Percentiles rank a stretch among this genome's conserved stretches.
Evolutionary conservation across 2,797 vertebrate genomes (phyloP).

Genomic region (Phoebastria nigripes): DNA sequence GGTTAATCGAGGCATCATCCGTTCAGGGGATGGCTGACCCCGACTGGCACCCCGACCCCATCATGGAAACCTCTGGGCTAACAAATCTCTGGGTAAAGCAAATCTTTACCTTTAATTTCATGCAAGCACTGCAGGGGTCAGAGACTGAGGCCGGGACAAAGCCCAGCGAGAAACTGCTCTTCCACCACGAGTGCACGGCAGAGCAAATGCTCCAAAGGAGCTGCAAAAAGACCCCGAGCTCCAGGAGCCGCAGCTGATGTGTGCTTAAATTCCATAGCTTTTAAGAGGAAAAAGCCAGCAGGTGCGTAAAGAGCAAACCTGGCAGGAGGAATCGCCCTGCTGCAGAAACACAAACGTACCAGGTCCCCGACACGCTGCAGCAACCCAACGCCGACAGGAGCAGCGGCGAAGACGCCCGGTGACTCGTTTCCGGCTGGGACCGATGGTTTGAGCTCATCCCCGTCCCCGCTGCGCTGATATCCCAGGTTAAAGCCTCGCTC

Average conservation of each 20-base stretch:
- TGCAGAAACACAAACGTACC: neutral
- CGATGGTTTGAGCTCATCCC: neutral
- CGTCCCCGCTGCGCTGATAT: fast-evolving
- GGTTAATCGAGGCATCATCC: neutral
- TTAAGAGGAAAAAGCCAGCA: neutral
- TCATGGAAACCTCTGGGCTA: neutral
- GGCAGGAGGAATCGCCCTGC: neutral
- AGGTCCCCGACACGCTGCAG: fast-evolving
- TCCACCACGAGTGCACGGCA: fast-evolving
- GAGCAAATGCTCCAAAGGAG: neutral
- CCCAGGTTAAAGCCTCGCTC: neutral
- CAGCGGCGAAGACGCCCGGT: fast-evolving
- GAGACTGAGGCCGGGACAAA: neutral
- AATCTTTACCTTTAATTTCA: neutral
- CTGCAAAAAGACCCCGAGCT: neutral
- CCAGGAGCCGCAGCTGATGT: neutral
- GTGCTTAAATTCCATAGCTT: neutral
- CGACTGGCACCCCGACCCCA: fast-evolving
- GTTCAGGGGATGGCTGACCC: neutral
- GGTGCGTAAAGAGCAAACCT: neutral
- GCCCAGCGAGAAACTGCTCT: neutral
- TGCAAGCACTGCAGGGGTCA: neutral
- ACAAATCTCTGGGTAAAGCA: neutral
- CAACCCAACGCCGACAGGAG: fast-evolving
- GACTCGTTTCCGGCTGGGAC: neutral